Conservation (phyloP, 2,888 invertebrate species). For the Limenitis arthemis region DNA sequence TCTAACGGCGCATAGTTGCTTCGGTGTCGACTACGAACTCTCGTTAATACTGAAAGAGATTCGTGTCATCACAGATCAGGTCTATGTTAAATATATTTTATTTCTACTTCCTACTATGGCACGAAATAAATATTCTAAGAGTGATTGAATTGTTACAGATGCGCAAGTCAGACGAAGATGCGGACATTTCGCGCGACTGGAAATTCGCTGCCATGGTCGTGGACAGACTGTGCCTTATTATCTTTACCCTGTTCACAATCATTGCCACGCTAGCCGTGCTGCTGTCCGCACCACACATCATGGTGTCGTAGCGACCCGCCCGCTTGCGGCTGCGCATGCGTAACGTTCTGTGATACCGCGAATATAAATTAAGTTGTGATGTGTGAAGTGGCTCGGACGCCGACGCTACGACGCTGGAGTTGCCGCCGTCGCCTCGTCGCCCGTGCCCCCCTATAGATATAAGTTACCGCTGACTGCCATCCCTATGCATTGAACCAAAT, state of each 20-base stretch:
- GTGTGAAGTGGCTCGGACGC: slow-evolving; percentile 62
- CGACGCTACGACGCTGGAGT: slow-evolving; percentile 58
- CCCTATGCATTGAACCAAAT: slow-evolving; percentile 53
- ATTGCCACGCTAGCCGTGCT: slow-evolving; percentile 97
- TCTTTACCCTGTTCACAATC: slow-evolving; percentile 98
- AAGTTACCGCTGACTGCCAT: slow-evolving; percentile 66
- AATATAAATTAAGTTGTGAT: slow-evolving; percentile 78
- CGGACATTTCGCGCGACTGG: slow-evolving; percentile 97
- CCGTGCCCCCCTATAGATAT: slow-evolving; percentile 64
- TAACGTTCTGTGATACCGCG: slow-evolving; percentile 79
- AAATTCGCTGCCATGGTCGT: slow-evolving; percentile 99
- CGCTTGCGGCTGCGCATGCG: slow-evolving; percentile 65
- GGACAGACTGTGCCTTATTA: slow-evolving; percentile 99
- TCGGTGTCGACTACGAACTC: slow-evolving; percentile 94
- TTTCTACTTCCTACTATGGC: not conserved
- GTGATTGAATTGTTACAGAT: slow-evolving; percentile 71
- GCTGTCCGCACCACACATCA: slow-evolving; percentile 96
- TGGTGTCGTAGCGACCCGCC: slow-evolving; percentile 85
- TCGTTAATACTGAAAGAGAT: slow-evolving; percentile 95
- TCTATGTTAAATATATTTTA: slow-evolving; percentile 36
- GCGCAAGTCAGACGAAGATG: slow-evolving; percentile 94
- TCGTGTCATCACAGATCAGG: slow-evolving; percentile 92
- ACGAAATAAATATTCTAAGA: not conserved
- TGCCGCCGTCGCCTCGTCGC: slow-evolving; percentile 60
- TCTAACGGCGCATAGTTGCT: slow-evolving; percentile 87